Percentiles rank a stretch among this genome's conserved stretches.
Evolutionary conservation across 2,888 invertebrate species (phyloP).

Genomic region (Rhorus exstirpatorius): DNA sequence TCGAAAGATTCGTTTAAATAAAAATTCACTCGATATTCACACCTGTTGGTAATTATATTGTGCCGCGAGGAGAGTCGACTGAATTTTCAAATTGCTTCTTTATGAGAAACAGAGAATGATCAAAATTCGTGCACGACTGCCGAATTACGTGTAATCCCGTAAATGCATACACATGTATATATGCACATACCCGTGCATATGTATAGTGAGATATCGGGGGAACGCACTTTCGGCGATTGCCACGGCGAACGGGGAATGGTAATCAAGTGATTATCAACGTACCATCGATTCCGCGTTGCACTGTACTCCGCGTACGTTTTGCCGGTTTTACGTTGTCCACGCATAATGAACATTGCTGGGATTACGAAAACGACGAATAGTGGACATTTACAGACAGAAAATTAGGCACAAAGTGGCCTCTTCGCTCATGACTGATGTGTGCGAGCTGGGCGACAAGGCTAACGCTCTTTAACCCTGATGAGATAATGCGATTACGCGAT

Average conservation of each 20-base stretch:
- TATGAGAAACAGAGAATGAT: neutral
- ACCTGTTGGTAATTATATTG: constrained; percentile 41
- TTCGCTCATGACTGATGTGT: constrained; percentile 33
- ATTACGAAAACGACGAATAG: constrained; percentile 24
- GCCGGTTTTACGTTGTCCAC: too few relatives aligned
- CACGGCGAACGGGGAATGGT: constrained; percentile 39
- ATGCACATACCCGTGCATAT: neutral
- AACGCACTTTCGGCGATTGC: constrained; percentile 43
- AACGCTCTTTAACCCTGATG: too few relatives aligned
- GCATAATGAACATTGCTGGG: too few relatives aligned
- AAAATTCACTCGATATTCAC: constrained; percentile 19
- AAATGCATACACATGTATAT: neutral
- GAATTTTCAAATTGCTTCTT: neutral
- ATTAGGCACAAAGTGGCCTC: constrained; percentile 52
- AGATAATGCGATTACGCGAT: constrained; percentile 55
- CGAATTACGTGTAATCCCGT: neutral
- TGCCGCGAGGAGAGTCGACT: neutral
- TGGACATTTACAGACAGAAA: constrained; percentile 23
- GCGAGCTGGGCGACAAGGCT: too few relatives aligned
- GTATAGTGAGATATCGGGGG: neutral
- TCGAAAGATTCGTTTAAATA: too few relatives aligned
- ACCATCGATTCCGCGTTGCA: constrained; percentile 31
- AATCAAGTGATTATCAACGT: constrained; percentile 61
- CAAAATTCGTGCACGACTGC: constrained; percentile 9
- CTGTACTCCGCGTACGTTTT: constrained; percentile 13